phyloP scores from a whole-genome alignment of 1,140 invertebrate genomes.

The Megalonaias nervosa region DNA sequence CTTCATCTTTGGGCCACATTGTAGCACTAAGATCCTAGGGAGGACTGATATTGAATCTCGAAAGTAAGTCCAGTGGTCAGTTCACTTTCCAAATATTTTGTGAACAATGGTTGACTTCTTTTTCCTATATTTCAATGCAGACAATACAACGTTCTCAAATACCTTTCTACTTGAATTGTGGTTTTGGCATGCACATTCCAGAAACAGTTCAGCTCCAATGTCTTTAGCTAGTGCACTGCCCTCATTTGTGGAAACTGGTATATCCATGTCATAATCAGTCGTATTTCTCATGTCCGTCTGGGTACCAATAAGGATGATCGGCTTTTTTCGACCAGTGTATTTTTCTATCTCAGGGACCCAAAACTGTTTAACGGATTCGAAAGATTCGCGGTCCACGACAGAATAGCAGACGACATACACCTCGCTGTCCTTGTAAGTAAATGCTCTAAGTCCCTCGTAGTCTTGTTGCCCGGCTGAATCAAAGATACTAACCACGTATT shows the following conservation, averaged over 20 bases:
- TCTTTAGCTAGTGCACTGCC: constrained; percentile 81
- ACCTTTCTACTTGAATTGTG: constrained; percentile 93
- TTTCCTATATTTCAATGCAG: constrained; percentile 75
- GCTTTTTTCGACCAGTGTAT: constrained; percentile 75
- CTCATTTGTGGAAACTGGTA: constrained; percentile 78
- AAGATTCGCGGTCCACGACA: constrained; percentile 97
- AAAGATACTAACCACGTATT: constrained; percentile 28
- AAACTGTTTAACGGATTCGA: constrained; percentile 97
- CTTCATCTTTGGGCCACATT: too few relatives aligned
- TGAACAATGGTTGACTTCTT: constrained; percentile 48
- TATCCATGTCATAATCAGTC: constrained; percentile 85
- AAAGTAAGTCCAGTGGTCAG: too few relatives aligned
- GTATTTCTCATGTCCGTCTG: constrained; percentile 55
- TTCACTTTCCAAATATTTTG: constrained; percentile 19
- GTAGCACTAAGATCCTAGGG: too few relatives aligned
- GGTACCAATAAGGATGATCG: constrained; percentile 83
- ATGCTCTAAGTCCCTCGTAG: constrained; percentile 22
- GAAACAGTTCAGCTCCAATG: constrained; percentile 86
- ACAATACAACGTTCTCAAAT: constrained; percentile 88
- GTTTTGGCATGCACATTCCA: constrained; percentile 92
- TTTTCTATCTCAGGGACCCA: constrained; percentile 74
- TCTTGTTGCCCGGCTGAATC: constrained; percentile 31
- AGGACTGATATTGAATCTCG: too few relatives aligned
- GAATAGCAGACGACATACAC: constrained; percentile 99
- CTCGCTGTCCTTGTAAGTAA: constrained; percentile 74